Percentiles rank a stretch among this genome's conserved stretches.
These are phyloP conservation scores for Ceratosolen fusciceps DNA, from an alignment of 1,140 invertebrate genomes.

Conservation along the genomic window DNA sequence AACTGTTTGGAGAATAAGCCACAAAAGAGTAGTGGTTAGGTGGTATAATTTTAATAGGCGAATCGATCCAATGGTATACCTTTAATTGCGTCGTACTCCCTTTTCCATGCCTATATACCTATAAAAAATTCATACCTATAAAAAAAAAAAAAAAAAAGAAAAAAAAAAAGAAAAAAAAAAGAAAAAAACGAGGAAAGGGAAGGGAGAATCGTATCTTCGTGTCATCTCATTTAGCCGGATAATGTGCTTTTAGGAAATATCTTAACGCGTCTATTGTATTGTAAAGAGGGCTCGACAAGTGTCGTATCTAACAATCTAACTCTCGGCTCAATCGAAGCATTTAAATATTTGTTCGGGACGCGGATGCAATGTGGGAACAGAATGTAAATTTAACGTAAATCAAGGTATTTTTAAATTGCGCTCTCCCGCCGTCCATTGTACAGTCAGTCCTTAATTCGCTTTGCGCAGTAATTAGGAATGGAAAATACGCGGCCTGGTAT, in stretches of 20 bases:
- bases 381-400: not conserved
- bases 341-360: not conserved
- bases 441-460: not conserved
- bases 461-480: not conserved
- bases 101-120: not conserved
- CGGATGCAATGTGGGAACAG: not conserved
- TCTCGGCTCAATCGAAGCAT: not conserved
- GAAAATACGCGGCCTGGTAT: not conserved
- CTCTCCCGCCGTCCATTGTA: not conserved
- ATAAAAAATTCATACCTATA: no score
- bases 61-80: not conserved
- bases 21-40: no score
- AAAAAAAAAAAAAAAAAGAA: no score
- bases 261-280: not conserved
- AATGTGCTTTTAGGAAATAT: not conserved
- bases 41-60: no score
- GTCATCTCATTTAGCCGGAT: not conserved
- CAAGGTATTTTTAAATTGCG: slow-evolving; percentile 15
- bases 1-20: no score
- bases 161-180: no score
- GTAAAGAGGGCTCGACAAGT: not conserved
- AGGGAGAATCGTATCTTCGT: no score
- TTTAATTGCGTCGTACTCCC: not conserved
- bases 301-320: not conserved
- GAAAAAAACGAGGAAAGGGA: no score